phyloP scores from a whole-genome alignment of 2,888 invertebrate genomes.

The Dorcus parallelipipedus region DNA sequence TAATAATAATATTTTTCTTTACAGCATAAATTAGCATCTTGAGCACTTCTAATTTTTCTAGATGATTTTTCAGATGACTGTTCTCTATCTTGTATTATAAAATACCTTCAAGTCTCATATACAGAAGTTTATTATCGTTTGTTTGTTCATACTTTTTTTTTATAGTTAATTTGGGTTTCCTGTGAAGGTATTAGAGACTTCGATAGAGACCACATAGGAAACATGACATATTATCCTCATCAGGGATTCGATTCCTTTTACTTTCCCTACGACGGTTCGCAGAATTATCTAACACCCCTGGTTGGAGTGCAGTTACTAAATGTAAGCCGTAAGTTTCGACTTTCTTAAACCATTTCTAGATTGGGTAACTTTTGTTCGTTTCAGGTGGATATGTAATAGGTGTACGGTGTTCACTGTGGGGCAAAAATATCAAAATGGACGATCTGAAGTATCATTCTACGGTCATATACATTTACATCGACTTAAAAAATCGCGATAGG shows the following conservation, averaged over 20 bases:
- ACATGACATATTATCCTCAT: constrained; percentile 53
- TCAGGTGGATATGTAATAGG: constrained; percentile 61
- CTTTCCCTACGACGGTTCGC: constrained; percentile 61
- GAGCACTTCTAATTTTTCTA: too few relatives aligned
- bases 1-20: too few relatives aligned
- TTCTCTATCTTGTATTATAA: too few relatives aligned
- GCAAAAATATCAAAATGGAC: constrained; percentile 51
- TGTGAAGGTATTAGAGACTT: constrained; percentile 58
- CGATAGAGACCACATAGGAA: constrained; percentile 58
- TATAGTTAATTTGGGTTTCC: constrained; percentile 40
- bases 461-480: too few relatives aligned
- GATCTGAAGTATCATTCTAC: neutral
- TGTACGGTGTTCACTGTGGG: constrained; percentile 70
- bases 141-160: neutral
- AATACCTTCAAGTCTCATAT: too few relatives aligned
- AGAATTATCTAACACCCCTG: constrained; percentile 60
- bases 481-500: too few relatives aligned
- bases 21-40: too few relatives aligned
- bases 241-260: constrained; percentile 52
- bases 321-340: constrained; percentile 25
- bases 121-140: neutral
- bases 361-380: constrained; percentile 18
- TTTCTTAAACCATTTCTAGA: neutral
- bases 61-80: too few relatives aligned
- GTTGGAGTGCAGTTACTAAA: constrained; percentile 57